Conservation (phyloP, 2,113 vertebrate species). For the Microtus richardsoni region DNA sequence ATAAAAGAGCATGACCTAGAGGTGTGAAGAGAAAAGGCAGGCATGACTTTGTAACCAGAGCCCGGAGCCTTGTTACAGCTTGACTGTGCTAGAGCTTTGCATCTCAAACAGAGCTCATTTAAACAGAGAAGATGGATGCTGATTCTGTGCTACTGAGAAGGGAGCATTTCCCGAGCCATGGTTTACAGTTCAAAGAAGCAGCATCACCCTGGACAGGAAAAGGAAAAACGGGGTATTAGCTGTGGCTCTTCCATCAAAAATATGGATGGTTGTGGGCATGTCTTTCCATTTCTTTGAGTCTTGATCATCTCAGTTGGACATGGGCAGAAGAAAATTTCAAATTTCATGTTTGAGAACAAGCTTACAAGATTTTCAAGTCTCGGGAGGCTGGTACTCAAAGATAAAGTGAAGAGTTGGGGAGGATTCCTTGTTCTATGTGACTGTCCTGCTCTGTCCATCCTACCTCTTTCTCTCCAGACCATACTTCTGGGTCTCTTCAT, state of each 20-base stretch:
- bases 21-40: not conserved
- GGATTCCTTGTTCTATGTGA: not conserved
- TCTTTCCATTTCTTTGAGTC: not conserved
- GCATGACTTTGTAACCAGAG: not conserved
- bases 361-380: not conserved
- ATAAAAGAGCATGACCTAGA: not conserved
- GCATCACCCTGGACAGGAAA: not conserved
- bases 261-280: not conserved
- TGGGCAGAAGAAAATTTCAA: not conserved
- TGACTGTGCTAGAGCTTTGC: not conserved
- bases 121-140: not conserved
- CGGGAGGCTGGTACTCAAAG: not conserved
- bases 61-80: not conserved
- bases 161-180: not conserved
- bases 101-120: not conserved
- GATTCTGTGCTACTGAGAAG: not conserved
- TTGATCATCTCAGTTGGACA: conserved; percentile 9
- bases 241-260: not conserved
- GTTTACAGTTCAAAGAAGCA: not conserved
- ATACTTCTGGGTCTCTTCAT: not conserved
- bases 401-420: not conserved
- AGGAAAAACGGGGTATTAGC: not conserved
- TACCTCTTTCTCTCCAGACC: not conserved
- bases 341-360: not conserved
- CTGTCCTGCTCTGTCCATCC: not conserved